Percentiles rank a stretch among this genome's conserved stretches.
These are phyloP conservation scores for Lepisosteus oculatus DNA, from an alignment of 2,113 vertebrate genomes.

Conservation along the genomic window DNA sequence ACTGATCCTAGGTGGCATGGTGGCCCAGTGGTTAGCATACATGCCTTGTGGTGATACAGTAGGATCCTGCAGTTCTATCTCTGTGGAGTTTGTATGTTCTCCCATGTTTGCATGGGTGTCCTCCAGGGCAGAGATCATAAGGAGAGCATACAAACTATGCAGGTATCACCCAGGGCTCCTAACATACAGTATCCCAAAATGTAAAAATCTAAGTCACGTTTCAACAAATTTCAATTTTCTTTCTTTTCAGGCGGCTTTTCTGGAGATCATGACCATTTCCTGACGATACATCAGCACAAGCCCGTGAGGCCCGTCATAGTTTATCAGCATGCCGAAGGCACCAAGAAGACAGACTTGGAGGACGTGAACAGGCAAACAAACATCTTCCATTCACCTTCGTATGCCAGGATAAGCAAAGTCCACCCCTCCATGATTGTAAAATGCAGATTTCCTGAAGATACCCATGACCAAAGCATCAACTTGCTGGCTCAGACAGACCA, in stretches of 20 bases:
- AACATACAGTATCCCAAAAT: no score
- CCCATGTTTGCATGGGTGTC: no score
- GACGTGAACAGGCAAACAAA: background rate
- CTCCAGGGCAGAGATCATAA: no score
- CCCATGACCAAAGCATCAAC: constrained; percentile 10
- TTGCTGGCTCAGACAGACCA: constrained; percentile 31
- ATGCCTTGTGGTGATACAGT: no score
- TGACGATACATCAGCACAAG: background rate
- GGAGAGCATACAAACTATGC: no score
- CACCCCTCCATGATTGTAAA: constrained; percentile 18
- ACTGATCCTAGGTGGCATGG: no score
- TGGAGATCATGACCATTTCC: constrained; percentile 27
- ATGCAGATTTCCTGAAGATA: constrained; percentile 25
- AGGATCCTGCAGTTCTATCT: no score
- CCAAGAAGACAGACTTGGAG: constrained; percentile 16
- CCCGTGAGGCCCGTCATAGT: background rate
- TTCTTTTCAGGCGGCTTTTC: constrained; percentile 32
- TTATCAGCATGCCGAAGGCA: constrained; percentile 12
- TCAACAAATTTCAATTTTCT: background rate
- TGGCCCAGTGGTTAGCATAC: no score
- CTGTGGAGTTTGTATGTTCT: no score
- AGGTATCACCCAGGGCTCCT: no score
- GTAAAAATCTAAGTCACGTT: no score
- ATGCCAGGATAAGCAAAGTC: constrained; percentile 22
- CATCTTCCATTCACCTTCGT: constrained; percentile 12